These are phyloP conservation scores for Selene dorsalis DNA, from an alignment of 2,797 vertebrate species.

Conservation along the genomic window DNA sequence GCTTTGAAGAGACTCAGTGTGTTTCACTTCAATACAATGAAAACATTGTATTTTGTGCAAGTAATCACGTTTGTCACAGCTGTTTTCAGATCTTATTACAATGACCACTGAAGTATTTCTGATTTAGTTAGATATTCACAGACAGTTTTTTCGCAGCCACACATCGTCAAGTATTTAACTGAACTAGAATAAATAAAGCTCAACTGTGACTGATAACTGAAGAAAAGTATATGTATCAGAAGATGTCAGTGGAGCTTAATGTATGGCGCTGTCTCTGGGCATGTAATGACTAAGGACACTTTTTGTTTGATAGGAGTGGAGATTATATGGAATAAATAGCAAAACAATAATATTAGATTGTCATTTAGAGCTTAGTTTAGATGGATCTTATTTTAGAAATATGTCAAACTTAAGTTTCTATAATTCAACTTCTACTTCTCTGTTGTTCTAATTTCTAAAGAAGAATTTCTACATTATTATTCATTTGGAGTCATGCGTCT, in stretches of 20 bases:
- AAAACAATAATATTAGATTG: background rate
- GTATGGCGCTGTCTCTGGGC: background rate
- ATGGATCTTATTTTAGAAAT: background rate
- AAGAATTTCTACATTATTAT: too few species aligned
- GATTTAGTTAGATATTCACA: background rate
- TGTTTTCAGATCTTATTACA: background rate
- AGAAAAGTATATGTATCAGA: background rate
- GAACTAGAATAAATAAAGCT: background rate
- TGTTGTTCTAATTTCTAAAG: too few species aligned
- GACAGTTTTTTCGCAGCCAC: too few species aligned
- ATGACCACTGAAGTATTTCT: background rate
- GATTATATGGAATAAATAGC: background rate
- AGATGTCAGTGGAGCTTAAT: too few species aligned
- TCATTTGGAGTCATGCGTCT: background rate
- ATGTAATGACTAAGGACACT: background rate
- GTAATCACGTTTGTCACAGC: background rate
- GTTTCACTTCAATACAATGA: conserved; percentile 7
- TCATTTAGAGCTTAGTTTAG: background rate
- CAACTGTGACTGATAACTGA: background rate
- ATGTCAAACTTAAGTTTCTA: background rate
- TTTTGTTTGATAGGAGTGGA: background rate
- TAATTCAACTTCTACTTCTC: background rate
- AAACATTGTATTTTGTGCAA: conserved; percentile 6
- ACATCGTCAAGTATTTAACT: background rate
- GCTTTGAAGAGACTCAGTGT: conserved; percentile 38